These are phyloP conservation scores for Stratiomys singularior DNA, from an alignment of 2,888 invertebrate genomes.

Conservation along the genomic window DNA sequence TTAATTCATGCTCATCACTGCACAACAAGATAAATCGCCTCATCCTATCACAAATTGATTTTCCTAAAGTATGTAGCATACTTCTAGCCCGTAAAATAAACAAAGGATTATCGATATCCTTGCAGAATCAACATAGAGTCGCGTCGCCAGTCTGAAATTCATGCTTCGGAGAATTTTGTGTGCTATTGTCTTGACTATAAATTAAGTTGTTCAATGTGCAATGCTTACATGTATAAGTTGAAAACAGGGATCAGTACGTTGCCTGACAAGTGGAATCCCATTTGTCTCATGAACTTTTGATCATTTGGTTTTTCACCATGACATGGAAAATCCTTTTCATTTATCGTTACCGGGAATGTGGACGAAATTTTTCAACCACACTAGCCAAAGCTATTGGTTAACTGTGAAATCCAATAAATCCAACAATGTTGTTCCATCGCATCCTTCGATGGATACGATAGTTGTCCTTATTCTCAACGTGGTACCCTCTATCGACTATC, in stretches of 20 bases:
- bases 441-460: too few relatives aligned
- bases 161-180: background rate
- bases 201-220: constrained; percentile 16
- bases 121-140: too few relatives aligned
- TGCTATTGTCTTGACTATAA: constrained; percentile 1
- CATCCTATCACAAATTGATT: too few relatives aligned
- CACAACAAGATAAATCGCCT: too few relatives aligned
- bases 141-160: background rate
- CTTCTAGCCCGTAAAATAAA: too few relatives aligned
- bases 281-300: constrained; percentile 44
- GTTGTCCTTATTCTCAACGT: too few relatives aligned
- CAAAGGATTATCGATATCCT: too few relatives aligned
- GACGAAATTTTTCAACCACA: background rate
- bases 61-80: too few relatives aligned
- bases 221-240: too few relatives aligned
- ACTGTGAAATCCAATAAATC: background rate
- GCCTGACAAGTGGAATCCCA: constrained; percentile 32
- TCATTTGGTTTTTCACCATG: constrained; percentile 38
- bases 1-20: too few relatives aligned
- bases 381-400: background rate
- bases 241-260: constrained; percentile 1
- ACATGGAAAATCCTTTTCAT: constrained; percentile 43
- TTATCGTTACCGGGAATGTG: constrained; percentile 7
- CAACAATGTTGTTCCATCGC: too few relatives aligned
- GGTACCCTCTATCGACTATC: too few relatives aligned